Percentiles rank a stretch among this genome's conserved stretches.
Conservation (phyloP, 2,888 invertebrate species). For the Philereme transversata region DNA sequence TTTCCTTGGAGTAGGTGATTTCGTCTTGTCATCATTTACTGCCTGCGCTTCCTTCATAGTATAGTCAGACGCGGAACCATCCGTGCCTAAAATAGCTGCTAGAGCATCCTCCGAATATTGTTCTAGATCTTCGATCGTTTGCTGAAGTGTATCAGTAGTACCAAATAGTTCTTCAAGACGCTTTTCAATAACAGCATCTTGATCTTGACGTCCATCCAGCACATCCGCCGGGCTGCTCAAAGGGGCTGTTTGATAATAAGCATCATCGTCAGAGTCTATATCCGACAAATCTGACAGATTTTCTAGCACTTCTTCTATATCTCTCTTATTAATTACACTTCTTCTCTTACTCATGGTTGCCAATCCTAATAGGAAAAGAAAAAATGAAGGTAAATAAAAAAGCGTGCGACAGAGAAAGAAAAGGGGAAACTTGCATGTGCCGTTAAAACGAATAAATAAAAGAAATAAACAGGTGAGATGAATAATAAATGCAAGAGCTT, state of each 20-base stretch:
- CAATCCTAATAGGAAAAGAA: conserved; percentile 1
- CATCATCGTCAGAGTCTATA: too few species aligned
- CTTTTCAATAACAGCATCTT: conserved; percentile 35
- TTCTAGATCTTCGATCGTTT: conserved; percentile 15
- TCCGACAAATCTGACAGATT: too few species aligned
- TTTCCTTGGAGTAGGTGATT: conserved; percentile 11
- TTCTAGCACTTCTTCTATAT: conserved; percentile 5
- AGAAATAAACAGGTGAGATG: neutral
- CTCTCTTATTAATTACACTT: neutral
- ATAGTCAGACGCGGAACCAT: conserved; percentile 1
- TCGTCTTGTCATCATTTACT: conserved; percentile 14
- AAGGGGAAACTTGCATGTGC: conserved; percentile 1
- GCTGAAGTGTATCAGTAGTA: conserved; percentile 22
- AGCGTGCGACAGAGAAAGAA: conserved; percentile 1
- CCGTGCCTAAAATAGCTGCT: conserved; percentile 20
- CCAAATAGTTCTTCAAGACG: conserved; percentile 36
- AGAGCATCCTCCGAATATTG: conserved; percentile 15
- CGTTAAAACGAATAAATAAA: neutral
- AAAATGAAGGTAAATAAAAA: neutral
- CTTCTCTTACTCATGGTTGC: neutral
- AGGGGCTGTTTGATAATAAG: too few species aligned
- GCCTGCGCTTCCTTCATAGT: conserved; percentile 6
- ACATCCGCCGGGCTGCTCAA: neutral
- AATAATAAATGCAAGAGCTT: conserved; percentile 1
- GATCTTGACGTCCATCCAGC: neutral